Base-by-base conservation (phyloP, 2,113 vertebrate species). In the Notothenia coriiceps region DNA sequence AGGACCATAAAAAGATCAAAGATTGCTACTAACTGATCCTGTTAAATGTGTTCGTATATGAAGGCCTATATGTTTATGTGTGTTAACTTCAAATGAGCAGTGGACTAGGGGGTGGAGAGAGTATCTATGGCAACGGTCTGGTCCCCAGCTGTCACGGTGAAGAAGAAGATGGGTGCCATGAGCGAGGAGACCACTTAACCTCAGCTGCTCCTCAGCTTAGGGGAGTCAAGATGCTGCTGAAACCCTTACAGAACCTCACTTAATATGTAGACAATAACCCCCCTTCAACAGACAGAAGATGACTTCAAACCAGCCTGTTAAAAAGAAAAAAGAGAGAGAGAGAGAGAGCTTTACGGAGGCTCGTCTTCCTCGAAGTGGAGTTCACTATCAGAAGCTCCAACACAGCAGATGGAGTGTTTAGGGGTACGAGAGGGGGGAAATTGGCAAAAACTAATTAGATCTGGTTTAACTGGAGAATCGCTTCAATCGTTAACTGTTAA, bases 111-210 rank as follows among this genome's bases (percentile, higher is more conserved):
- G 88, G 84, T 75, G 79, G 89, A 82, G 82, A 65, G 47, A 29
- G 92, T 95, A 89, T 93, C 94, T 88, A 94, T 94, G 91, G 93
- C 91, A 93, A 92, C 91, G 17, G 80, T 84, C 72, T 88, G 90
- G 93, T 93, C 91, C 90, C 88, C 92, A 94, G 90, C 91, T 92
- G 90, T 92, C 90, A 91, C 20, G 2, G 70, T 82, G 85, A 89
- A 93, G 91, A 80, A 92, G 94, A 94, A 91, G 93, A 95, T 94
- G 93, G 94, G 93, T 94, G 93, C 92, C 89, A 91, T 85, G 91
- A 94, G 93, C 89, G 79, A 91, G 79, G 92, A 94, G 93, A 94
- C 93, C 94, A 95, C 93, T 95, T 94, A 95, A 95, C 94, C 93
- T 93, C 94, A 91, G 94, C 90, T 92, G 91, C 93, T 93, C 94